Evolutionary conservation across 1,140 invertebrate genomes (phyloP), one percentile per base, ranked within the genome.

Genomic region (Mya arenaria): DNA sequence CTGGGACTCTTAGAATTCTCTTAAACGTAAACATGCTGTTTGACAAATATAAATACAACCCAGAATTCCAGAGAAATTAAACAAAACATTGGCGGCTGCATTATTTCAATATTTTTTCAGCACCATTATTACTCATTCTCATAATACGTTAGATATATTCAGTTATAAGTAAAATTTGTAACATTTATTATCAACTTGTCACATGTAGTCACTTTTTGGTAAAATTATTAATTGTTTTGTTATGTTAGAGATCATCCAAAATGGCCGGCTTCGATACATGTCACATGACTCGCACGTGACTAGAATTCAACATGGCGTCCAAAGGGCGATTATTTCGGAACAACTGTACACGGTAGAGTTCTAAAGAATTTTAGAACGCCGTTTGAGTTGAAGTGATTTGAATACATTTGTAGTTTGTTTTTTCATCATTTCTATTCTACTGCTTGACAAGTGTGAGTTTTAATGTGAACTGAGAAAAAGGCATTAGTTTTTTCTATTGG

Each of bases 321-420:
- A 39, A 55, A 48, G 74, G 41, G 74, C 34, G 37, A 60, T 36
- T 36, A 68, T 34, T n/a, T 39, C 30, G 75, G 62, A 69, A 34
- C 52, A 58, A 4, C 30, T 6, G 69, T 58, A 62, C 55, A 48
- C 37, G 75, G 75, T 79, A 66, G 62, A 15, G 75, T 69, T 79
- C 63, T 79, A 79, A 79, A 55, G 41, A n/a, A 25, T 58, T 58
- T 69, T 79, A 79, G 75, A 79, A 79, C 75, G 32, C 56, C 56
- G 63, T 79, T 79, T 68, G 65, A 55, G 48, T 79, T 79, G 75
- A 69, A 25, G 75, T 79, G 75, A 58, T 79, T 65, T 79, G 75
- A 79, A 19, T 52, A 52, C 48, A 52, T 52, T 52, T 52, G 48
- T 68, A 79, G 75, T 79, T 79, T 68, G 62, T 66, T 79, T 68